Base-by-base conservation (phyloP, 1,140 invertebrate species). In the Apis florea region DNA sequence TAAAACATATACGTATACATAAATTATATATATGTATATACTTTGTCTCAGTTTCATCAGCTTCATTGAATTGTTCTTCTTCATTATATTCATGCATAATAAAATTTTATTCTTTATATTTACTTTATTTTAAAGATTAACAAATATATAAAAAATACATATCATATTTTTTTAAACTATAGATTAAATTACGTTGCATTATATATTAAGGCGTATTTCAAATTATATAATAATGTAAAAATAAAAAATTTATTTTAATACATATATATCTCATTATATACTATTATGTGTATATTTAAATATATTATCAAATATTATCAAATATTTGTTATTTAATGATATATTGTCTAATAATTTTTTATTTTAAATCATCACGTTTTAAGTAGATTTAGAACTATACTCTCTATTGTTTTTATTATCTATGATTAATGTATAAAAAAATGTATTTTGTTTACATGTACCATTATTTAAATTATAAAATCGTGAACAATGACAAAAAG, bases 11-110 rank as follows among this genome's bases (percentile, higher is more conserved):
- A 40, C 6, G 5, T 40, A 59, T 15, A 87, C 59, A 68, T 40
- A 61, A n/a, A n/a, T n/a, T 26, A 24, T 61, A 26, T 61, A 10
- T 11, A 40, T 58, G 4, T 15, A 61, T 24, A 24, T 83, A 85
- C 81, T 11, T 58, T 40, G 73, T 26, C 49, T 88, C 75, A 71
- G 68, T 71, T 68, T 94, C 91, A 73, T 94, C 93, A 19, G 90
- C 91, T 83, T 94, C 94, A 74, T 92, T 93, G 80, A 92, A 94
- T 85, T 93, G 90, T 78, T 92, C 91, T 51, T 92, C 87, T 79
- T 92, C 91, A 31, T 78, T 79, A 54, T 51, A 70, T n/a, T 68
- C 76, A 12, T 40, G 53, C 81, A 86, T 86, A 12, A 49, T 24
- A 1, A 40, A 13, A 71, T 47, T 72, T 13, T 64, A 24, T 73